A percentile compares a stretch with the other conserved stretches of the same genome.
Evolutionary conservation across 2,113 vertebrate species (phyloP).

Genomic region (Tyrannus savana): DNA sequence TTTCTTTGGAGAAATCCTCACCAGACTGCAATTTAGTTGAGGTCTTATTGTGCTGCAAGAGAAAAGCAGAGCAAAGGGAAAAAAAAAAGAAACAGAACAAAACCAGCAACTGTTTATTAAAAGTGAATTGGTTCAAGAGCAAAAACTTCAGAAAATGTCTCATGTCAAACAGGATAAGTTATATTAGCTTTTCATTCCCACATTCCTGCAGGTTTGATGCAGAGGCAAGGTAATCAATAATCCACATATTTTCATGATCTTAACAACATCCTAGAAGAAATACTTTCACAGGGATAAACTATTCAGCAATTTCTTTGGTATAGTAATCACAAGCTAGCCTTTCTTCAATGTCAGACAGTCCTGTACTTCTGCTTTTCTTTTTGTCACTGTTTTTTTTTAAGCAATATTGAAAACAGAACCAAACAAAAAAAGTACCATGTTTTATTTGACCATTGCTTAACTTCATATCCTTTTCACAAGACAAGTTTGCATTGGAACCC

Average conservation of each 20-base stretch:
- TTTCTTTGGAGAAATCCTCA: neutral
- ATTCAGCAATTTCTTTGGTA: neutral
- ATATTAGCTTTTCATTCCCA: neutral
- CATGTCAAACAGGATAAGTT: neutral
- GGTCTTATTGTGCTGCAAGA: neutral
- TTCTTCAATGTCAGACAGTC: neutral
- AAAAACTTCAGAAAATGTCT: constrained; percentile 16
- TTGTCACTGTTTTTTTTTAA: neutral
- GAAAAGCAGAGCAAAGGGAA: neutral
- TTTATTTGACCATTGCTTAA: constrained; percentile 5
- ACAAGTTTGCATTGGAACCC: neutral
- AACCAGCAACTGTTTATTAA: neutral
- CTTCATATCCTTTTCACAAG: constrained; percentile 11
- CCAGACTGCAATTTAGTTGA: neutral
- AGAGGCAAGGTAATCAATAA: neutral
- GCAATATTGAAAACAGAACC: neutral
- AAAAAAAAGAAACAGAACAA: neutral
- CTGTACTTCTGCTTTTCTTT: neutral
- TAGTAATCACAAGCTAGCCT: neutral
- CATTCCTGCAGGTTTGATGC: neutral
- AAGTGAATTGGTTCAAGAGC: neutral
- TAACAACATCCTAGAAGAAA: neutral
- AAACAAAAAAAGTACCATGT: neutral
- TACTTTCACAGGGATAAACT: neutral
- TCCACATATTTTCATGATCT: neutral